Percentiles rank a stretch among this genome's conserved stretches.
Conservation (phyloP, 1,140 invertebrate species). For the Coenobita brevimanus region DNA sequence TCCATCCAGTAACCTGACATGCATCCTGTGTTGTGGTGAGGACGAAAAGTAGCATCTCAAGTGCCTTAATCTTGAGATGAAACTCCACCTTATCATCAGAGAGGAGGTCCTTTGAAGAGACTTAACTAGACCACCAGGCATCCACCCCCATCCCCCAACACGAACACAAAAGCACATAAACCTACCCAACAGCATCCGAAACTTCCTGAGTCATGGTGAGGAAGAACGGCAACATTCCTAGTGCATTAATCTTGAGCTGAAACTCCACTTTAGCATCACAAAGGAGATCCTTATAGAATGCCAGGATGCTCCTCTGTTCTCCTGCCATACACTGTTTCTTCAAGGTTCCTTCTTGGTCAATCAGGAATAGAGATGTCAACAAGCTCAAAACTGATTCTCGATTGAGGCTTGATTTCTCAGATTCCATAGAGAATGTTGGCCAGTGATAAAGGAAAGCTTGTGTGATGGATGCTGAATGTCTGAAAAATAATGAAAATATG, state of each 20-base stretch:
- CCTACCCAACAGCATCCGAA: not conserved
- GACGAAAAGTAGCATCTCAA: constrained; percentile 49
- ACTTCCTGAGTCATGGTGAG: constrained; percentile 26
- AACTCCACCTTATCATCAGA: not conserved
- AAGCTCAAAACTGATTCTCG: constrained; percentile 25
- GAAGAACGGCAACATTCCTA: constrained; percentile 51
- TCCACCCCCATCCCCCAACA: too few relatives aligned
- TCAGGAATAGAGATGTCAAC: constrained; percentile 47
- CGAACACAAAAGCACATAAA: too few relatives aligned
- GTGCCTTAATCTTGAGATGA: constrained; percentile 29
- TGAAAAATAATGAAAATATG: too few relatives aligned
- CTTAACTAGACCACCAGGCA: too few relatives aligned
- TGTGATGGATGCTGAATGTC: constrained; percentile 25
- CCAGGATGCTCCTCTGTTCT: constrained; percentile 5
- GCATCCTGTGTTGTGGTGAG: constrained; percentile 14
- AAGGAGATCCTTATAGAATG: constrained; percentile 32
- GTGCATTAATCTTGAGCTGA: constrained; percentile 32
- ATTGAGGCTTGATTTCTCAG: constrained; percentile 12
- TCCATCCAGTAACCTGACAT: too few relatives aligned
- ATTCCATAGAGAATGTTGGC: not conserved
- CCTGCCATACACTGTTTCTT: constrained; percentile 13
- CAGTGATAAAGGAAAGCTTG: not conserved
- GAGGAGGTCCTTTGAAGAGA: too few relatives aligned
- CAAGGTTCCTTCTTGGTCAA: constrained; percentile 41
- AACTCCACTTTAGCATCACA: not conserved